Evolutionary conservation across 2,797 vertebrate genomes (phyloP).

Genomic region (Poecilia velifera): DNA sequence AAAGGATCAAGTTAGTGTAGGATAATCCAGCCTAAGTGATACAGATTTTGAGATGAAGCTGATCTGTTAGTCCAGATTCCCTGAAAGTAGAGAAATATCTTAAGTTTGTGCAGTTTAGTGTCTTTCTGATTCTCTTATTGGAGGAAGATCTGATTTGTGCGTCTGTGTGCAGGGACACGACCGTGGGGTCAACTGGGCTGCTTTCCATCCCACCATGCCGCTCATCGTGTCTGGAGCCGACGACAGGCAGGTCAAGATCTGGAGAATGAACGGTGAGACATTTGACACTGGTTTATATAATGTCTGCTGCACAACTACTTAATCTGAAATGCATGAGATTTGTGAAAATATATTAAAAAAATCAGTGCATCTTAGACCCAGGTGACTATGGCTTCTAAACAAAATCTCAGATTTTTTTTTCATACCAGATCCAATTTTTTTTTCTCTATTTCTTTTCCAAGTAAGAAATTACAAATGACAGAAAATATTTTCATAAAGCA

Average conservation of each 20-base stretch:
- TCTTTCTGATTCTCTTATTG: not conserved
- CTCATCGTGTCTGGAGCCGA: slow-evolving; percentile 97
- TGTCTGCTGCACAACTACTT: not conserved
- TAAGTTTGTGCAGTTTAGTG: not conserved
- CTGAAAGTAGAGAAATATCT: not conserved
- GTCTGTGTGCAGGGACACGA: slow-evolving; percentile 87
- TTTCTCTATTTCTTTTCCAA: too few relatives aligned
- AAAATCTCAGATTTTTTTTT: too few relatives aligned
- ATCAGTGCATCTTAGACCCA: too few relatives aligned
- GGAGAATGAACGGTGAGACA: slow-evolving; percentile 91
- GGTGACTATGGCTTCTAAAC: too few relatives aligned
- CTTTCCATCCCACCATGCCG: slow-evolving; percentile 97
- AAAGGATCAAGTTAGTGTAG: not conserved
- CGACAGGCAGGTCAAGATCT: slow-evolving; percentile 97
- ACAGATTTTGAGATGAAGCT: not conserved
- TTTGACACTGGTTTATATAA: not conserved
- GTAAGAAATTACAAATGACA: too few relatives aligned
- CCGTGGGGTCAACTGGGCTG: slow-evolving; percentile 97
- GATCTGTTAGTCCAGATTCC: not conserved
- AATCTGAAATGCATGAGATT: not conserved
- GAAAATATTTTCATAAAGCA: too few relatives aligned
- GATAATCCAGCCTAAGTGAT: not conserved
- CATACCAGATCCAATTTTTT: too few relatives aligned
- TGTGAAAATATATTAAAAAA: too few relatives aligned
- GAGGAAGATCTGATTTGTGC: slow-evolving; percentile 10